Base-by-base conservation (phyloP, 2,113 vertebrate genomes). In the Phylloscopus trochiloides region DNA sequence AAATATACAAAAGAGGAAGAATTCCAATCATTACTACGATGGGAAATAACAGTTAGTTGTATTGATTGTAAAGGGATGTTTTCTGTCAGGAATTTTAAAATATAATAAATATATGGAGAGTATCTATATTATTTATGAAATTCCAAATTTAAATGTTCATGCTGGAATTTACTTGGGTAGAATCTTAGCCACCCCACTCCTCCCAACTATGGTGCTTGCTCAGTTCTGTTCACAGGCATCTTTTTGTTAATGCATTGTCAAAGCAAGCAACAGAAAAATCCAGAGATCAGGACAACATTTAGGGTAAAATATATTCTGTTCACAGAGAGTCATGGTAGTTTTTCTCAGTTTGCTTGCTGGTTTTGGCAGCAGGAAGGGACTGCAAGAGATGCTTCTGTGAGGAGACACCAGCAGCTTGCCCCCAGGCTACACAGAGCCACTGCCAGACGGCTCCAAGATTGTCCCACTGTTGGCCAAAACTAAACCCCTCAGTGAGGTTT, bases 391-490 rank as follows among this genome's bases (percentile, higher is more conserved):
- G 3, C 10, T 58, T 86, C 31, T 59, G 6, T 68, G 65, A 58
- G 48, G 36, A 10, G 43, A n/a, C 18, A 43, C 10, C 16, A n/a
- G 42, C 38, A 51, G 31, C 9, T 87, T 87, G 25, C 7, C 26
- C 12, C 13, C 16, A 17, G 40, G 24, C 6, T 45, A 10, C 25
- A 45, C 1, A 54, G 9, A 82, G 22, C 2, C 15, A 8, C 8
- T 78, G 43, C 54, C n/a, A 73, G 9, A 13, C 1, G 0, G 9
- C 31, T 68, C 31, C 32, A 59, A 34, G 22, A 5, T 2, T 17
- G 13, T 43, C 24, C 28, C 9, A 4, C 11, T 58, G 9, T 6
- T 38, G 54, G 24, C n/a, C 32, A 67, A 77, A 75, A 21, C 8
- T 26, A 18, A 75, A 16, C 13, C 6, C 16, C 26, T 57, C 22